Conservation (phyloP, 2,888 invertebrate species). For the Limulus polyphemus region DNA sequence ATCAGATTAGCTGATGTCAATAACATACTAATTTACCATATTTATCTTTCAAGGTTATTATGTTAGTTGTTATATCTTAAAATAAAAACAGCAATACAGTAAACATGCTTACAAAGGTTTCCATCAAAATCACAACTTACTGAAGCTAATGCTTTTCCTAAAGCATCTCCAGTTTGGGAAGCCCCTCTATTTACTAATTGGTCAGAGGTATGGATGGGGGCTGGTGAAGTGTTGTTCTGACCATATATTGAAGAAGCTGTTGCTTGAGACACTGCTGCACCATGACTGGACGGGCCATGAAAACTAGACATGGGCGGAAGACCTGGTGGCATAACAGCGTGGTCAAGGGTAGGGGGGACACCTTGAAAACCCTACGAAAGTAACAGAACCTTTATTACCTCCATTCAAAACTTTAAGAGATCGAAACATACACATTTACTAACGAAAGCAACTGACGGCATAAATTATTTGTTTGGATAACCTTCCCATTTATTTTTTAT, state of each 20-base stretch:
- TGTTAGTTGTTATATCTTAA: no score
- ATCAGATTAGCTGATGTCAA: no score
- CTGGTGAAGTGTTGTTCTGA: constrained; percentile 22
- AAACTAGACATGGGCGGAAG: constrained; percentile 53
- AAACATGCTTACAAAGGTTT: no score
- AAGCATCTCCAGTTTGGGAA: constrained; percentile 41
- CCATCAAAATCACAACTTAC: constrained; percentile 5
- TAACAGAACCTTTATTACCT: neutral
- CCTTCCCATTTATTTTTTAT: no score
- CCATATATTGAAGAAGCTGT: constrained; percentile 22
- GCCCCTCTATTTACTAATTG: constrained; percentile 14
- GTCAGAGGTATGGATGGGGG: constrained; percentile 19
- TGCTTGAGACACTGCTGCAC: constrained; percentile 20
- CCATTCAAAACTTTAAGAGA: no score
- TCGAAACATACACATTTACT: no score
- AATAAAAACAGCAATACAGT: no score
- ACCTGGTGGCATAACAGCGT: constrained; percentile 43
- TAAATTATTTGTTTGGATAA: no score
- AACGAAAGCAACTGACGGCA: no score
- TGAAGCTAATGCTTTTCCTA: constrained; percentile 50
- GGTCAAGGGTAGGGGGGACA: constrained; percentile 47
- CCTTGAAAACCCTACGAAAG: constrained; percentile 38
- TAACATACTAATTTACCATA: no score
- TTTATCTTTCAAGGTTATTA: no score
- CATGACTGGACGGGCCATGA: constrained; percentile 33